Evolutionary conservation across 2,113 vertebrate species (phyloP).

Genomic region (Calyptomena viridis): DNA sequence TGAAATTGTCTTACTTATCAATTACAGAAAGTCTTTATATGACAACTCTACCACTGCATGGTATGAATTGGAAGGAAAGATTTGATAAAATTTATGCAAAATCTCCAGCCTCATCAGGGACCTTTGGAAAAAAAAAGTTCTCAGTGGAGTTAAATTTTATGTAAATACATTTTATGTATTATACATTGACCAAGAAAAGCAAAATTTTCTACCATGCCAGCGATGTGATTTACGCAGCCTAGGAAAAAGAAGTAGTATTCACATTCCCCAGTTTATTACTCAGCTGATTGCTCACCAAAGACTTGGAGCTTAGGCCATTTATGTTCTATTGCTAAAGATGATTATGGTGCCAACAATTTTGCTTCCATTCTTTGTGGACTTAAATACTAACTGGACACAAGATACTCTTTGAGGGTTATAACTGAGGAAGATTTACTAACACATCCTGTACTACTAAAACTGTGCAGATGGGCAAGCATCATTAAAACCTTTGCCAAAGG

Average conservation of each 20-base stretch:
- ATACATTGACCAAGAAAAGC: neutral
- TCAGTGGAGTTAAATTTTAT: neutral
- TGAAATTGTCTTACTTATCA: neutral
- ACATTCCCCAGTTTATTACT: accelerated
- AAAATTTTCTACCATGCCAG: neutral
- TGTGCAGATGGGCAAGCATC: neutral
- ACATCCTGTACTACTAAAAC: neutral
- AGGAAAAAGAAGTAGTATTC: neutral
- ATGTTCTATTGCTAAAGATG: neutral
- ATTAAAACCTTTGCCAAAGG: neutral
- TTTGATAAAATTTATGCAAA: neutral
- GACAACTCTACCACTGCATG: neutral
- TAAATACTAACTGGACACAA: neutral
- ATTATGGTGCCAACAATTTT: neutral
- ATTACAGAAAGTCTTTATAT: neutral
- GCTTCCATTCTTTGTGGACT: neutral
- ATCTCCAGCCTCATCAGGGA: neutral
- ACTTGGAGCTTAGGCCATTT: neutral
- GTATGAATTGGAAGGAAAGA: neutral
- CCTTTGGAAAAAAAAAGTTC: neutral
- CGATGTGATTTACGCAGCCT: neutral
- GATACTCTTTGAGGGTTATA: neutral
- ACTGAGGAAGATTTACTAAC: neutral
- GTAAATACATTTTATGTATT: neutral
- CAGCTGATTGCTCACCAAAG: neutral